phyloP scores from a whole-genome alignment of 2,113 vertebrate genomes.

The Herpetotheres cachinnans region DNA sequence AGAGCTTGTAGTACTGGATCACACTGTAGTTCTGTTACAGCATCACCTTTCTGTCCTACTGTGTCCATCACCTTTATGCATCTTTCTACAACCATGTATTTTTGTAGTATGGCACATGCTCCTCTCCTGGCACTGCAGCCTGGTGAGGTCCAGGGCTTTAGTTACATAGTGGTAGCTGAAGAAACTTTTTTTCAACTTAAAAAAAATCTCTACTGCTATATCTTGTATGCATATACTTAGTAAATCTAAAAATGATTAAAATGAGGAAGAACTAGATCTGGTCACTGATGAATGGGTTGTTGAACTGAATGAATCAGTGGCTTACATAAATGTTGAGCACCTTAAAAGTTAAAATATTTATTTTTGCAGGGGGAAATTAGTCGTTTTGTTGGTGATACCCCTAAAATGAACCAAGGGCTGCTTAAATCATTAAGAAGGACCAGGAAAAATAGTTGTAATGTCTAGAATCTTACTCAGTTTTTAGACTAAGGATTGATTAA shows the following conservation, averaged over 20 bases:
- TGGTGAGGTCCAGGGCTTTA: background rate
- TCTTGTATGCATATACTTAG: background rate
- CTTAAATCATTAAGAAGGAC: background rate
- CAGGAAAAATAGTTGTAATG: background rate
- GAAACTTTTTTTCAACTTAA: background rate
- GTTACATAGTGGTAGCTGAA: background rate
- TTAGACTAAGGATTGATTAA: background rate
- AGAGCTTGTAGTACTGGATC: background rate
- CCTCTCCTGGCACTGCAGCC: background rate
- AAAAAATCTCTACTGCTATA: background rate
- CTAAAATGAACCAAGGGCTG: background rate
- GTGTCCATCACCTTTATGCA: background rate
- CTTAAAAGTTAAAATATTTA: background rate
- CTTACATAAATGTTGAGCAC: background rate
- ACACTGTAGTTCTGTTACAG: background rate
- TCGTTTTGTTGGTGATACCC: background rate
- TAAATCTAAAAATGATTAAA: background rate
- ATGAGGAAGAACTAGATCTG: background rate
- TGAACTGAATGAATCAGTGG: background rate
- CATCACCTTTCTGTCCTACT: background rate
- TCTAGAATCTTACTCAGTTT: background rate
- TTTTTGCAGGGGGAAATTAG: background rate
- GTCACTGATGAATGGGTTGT: background rate
- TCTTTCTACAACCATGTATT: background rate
- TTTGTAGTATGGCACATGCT: background rate